These are phyloP conservation scores for Graptemys geographica DNA, from an alignment of 2,797 vertebrate species.

Conservation along the genomic window DNA sequence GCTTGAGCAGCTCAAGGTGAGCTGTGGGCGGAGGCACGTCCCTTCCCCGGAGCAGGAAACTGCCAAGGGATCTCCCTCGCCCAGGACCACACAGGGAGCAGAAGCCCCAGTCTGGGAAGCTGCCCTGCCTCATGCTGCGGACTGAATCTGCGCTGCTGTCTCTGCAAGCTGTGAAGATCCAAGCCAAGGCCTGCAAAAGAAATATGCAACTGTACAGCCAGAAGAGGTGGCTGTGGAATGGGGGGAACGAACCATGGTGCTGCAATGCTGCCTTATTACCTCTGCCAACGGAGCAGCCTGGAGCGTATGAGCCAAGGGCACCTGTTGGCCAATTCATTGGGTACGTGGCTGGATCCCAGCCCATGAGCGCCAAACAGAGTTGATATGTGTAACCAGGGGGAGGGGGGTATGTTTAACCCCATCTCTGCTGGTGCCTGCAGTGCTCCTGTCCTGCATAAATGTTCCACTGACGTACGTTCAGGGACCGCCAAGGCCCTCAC, in stretches of 20 bases:
- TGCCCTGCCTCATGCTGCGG: not conserved
- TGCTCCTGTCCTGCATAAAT: accelerated
- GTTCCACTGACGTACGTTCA: no score
- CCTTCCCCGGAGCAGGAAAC: not conserved
- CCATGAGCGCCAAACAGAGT: not conserved
- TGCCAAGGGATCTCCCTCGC: not conserved
- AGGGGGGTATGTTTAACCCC: not conserved
- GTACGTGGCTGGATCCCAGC: not conserved
- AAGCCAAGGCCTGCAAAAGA: not conserved
- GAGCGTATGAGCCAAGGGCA: no score
- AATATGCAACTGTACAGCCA: not conserved
- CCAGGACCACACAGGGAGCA: not conserved
- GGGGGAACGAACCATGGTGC: constrained; percentile 31
- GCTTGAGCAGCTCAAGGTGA: no score
- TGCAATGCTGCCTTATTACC: constrained; percentile 68
- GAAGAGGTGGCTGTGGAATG: not conserved
- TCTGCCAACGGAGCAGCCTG: no score
- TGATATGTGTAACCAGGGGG: not conserved
- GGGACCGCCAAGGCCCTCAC: no score
- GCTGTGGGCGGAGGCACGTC: no score
- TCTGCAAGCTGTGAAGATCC: not conserved
- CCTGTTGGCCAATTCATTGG: not conserved
- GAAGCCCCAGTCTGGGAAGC: not conserved
- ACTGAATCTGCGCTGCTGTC: not conserved
- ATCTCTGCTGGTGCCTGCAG: not conserved